These are phyloP conservation scores for Anastrepha ludens DNA, from an alignment of 1,140 invertebrate species.

Conservation along the genomic window DNA sequence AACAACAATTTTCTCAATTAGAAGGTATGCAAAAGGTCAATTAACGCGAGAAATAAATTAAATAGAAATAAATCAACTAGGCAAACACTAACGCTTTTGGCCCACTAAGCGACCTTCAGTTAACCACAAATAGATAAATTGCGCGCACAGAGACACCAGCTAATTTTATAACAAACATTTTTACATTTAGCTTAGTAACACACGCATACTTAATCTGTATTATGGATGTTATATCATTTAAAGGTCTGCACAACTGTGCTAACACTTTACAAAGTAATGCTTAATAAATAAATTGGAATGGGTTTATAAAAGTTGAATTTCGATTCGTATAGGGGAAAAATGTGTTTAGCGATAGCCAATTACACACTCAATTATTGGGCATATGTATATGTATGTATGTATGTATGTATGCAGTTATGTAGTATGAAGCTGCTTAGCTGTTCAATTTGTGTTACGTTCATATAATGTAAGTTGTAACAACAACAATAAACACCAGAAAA, in stretches of 20 bases:
- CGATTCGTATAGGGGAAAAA: neutral
- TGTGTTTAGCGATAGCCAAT: neutral
- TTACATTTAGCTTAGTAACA: neutral
- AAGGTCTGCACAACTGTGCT: too few relatives aligned
- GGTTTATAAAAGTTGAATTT: neutral
- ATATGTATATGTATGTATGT: neutral
- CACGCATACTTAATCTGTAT: neutral
- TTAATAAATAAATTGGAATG: neutral
- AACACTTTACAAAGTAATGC: neutral
- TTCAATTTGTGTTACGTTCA: neutral
- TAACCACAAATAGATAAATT: neutral
- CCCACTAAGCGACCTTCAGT: neutral
- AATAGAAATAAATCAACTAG: neutral
- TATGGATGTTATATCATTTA: neutral
- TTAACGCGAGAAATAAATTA: neutral
- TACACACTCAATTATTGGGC: neutral
- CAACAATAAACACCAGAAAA: neutral
- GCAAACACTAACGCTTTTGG: neutral
- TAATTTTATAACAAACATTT: neutral
- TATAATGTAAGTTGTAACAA: neutral
- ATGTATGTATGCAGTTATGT: too few relatives aligned
- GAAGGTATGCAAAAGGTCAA: constrained; percentile 28
- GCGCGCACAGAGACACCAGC: constrained; percentile 11
- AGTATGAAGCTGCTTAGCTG: too few relatives aligned
- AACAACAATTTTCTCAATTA: neutral